Conservation (phyloP, 2,797 vertebrate species). For the Chiloscyllium punctatum region DNA sequence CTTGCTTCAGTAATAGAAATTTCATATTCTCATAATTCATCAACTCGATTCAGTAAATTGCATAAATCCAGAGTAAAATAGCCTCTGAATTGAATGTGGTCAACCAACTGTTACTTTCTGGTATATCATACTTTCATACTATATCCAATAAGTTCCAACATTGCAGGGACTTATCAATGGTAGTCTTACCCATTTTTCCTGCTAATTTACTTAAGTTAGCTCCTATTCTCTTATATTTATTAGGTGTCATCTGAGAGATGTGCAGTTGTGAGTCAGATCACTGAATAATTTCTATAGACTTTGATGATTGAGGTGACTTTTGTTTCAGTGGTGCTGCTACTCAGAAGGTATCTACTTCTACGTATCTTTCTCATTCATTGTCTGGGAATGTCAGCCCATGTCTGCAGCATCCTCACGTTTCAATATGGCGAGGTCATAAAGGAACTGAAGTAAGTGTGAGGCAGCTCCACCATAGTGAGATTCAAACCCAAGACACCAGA, state of each 20-base stretch:
- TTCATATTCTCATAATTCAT: conserved; percentile 7
- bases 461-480: too few species aligned
- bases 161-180: neutral
- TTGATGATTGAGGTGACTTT: neutral
- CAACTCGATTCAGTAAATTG: neutral
- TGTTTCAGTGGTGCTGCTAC: neutral
- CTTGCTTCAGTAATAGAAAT: conserved; percentile 11
- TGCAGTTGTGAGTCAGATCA: neutral
- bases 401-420: neutral
- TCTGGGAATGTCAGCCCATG: neutral
- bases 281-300: neutral
- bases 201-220: neutral
- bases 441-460: neutral
- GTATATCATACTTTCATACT: neutral
- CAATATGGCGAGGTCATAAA: neutral
- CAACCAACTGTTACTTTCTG: neutral
- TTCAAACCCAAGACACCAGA: too few species aligned
- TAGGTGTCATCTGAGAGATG: neutral
- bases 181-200: neutral
- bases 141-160: neutral
- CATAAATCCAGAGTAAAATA: neutral
- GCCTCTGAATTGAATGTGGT: neutral
- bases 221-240: neutral
- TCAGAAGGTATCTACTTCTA: neutral
- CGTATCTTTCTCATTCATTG: neutral